Conservation (phyloP, 1,140 invertebrate species). For the Matsumurasca onukii region DNA sequence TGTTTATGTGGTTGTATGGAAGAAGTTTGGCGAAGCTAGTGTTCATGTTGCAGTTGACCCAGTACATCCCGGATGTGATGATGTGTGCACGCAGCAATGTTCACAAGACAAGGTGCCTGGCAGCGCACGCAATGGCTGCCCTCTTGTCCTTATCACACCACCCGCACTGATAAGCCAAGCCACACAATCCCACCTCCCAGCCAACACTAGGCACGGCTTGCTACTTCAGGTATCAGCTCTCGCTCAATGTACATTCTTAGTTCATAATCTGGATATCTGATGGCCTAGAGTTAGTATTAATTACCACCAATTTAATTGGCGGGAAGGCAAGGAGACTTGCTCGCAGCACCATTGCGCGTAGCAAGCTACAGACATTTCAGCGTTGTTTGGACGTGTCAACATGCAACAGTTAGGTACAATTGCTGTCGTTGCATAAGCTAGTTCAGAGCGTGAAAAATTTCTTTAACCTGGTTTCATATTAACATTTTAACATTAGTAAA, state of each 20-base stretch:
- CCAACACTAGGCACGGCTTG: slow-evolving; percentile 51
- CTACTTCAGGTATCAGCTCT: slow-evolving; percentile 47
- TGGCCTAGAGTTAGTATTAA: not conserved
- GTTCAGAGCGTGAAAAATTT: not conserved
- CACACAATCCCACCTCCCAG: slow-evolving; percentile 39
- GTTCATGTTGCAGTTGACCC: slow-evolving; percentile 44
- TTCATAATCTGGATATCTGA: not conserved
- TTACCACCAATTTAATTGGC: not conserved
- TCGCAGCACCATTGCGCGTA: not conserved
- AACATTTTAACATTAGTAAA: not conserved
- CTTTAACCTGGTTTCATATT: not conserved
- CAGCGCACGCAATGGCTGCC: slow-evolving; percentile 48
- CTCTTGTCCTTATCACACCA: slow-evolving; percentile 47
- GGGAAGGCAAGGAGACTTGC: not conserved
- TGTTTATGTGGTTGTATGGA: no score
- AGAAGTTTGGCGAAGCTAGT: no score
- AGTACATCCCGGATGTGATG: slow-evolving; percentile 46
- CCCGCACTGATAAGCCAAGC: slow-evolving; percentile 42
- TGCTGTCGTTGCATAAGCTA: not conserved
- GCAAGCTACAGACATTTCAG: not conserved
- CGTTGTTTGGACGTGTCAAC: not conserved
- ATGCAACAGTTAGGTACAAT: not conserved
- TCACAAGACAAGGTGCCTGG: slow-evolving; percentile 47
- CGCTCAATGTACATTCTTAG: not conserved
- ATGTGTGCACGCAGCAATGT: slow-evolving; percentile 45